phyloP scores from a whole-genome alignment of 1,140 invertebrate genomes.

The Ruditapes philippinarum region DNA sequence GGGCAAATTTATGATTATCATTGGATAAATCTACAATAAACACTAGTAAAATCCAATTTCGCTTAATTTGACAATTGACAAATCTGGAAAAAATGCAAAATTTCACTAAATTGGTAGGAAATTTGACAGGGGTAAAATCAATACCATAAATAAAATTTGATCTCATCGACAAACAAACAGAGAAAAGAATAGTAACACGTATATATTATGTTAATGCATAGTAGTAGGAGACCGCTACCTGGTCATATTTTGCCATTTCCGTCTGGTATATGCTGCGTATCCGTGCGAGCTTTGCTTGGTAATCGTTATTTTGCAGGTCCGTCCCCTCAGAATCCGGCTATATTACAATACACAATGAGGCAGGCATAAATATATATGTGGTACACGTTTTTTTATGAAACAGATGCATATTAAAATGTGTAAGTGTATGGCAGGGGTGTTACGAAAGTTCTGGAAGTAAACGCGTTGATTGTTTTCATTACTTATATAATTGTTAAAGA shows the following conservation, averaged over 20 bases:
- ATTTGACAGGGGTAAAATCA: too few species aligned
- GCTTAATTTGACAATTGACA: too few species aligned
- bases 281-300: slow-evolving; percentile 77
- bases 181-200: too few species aligned
- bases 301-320: slow-evolving; percentile 72
- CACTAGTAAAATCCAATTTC: too few species aligned
- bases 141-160: too few species aligned
- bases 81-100: too few species aligned
- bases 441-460: slow-evolving; percentile 6
- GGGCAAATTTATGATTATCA: too few species aligned
- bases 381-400: too few species aligned
- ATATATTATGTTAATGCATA: too few species aligned
- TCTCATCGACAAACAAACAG: too few species aligned
- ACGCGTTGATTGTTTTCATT: not conserved
- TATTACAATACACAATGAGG: slow-evolving; percentile 43
- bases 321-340: slow-evolving; percentile 66
- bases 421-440: not conserved
- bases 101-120: too few species aligned
- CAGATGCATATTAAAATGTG: slow-evolving; percentile 7
- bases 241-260: slow-evolving; percentile 79
- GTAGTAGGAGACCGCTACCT: slow-evolving; percentile 70
- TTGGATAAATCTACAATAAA: too few species aligned
- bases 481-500: not conserved
- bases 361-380: slow-evolving; percentile 26
- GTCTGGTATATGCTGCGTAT: slow-evolving; percentile 79